These are phyloP conservation scores for Zaprionus kolodkinae DNA, from an alignment of 1,140 invertebrate genomes.

Conservation along the genomic window DNA sequence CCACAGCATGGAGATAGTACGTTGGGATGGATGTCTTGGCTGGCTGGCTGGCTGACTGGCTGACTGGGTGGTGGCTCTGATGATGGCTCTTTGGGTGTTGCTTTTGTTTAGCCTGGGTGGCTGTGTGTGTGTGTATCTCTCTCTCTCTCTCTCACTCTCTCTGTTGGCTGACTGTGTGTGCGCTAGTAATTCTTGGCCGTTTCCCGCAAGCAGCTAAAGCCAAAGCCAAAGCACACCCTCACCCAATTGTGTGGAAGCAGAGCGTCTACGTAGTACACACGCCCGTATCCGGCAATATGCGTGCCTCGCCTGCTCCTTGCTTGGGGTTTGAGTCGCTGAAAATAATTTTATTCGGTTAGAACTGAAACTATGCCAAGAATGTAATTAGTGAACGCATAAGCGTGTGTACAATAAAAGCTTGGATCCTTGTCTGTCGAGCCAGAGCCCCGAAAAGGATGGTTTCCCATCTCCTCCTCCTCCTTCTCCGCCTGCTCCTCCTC, in stretches of 20 bases:
- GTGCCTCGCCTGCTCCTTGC: constrained; percentile 5
- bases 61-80: not conserved
- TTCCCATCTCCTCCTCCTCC: not conserved
- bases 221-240: constrained; percentile 7
- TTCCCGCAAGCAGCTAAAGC: constrained; percentile 12
- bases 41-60: not conserved
- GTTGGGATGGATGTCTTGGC: not conserved
- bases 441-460: constrained; percentile 44
- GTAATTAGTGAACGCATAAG: constrained; percentile 92
- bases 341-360: constrained; percentile 78
- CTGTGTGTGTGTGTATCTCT: constrained; percentile 9
- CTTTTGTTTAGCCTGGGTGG: constrained; percentile 1
- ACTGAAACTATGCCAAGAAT: constrained; percentile 94
- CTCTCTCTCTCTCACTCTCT: not conserved
- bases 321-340: constrained; percentile 60
- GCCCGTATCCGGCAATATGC: constrained; percentile 43
- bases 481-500: not conserved
- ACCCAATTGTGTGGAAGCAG: not conserved
- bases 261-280: constrained; percentile 1
- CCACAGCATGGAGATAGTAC: not conserved
- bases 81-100: constrained; percentile 17
- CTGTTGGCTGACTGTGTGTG: constrained; percentile 13
- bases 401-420: constrained; percentile 84
- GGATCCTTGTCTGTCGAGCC: constrained; percentile 53
- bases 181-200: constrained; percentile 39